Evolutionary conservation across 2,113 vertebrate species (phyloP).

Genomic region (Pachyramphus minor): DNA sequence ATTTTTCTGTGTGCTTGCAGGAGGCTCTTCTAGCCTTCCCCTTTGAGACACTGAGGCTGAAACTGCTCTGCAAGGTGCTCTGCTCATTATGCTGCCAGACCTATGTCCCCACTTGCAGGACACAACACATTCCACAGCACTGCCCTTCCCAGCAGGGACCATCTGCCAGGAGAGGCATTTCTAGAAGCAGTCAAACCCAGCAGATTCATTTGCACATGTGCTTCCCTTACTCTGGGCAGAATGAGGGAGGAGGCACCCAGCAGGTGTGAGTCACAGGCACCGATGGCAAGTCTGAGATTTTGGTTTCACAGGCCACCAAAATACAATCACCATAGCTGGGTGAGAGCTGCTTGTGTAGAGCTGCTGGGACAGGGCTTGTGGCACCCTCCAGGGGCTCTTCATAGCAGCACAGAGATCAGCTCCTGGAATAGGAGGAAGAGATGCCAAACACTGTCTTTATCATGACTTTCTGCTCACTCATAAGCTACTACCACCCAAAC

Average conservation of each 20-base stretch:
- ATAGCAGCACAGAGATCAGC: neutral
- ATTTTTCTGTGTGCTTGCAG: neutral
- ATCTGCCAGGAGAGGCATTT: neutral
- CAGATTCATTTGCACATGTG: neutral
- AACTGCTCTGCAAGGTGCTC: neutral
- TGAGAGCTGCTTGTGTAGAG: neutral
- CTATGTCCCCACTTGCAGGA: fast-evolving
- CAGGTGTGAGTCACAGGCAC: neutral
- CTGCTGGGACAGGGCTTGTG: neutral
- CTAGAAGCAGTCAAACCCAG: neutral
- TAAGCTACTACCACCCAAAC: neutral
- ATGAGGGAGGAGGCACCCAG: neutral
- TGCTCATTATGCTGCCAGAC: neutral
- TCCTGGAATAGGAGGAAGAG: neutral
- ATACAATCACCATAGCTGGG: neutral
- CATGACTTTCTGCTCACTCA: neutral
- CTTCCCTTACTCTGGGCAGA: neutral
- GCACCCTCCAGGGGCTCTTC: neutral
- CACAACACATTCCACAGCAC: fast-evolving
- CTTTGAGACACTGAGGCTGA: neutral
- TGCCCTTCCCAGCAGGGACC: neutral
- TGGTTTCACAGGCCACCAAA: neutral
- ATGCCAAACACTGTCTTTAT: neutral
- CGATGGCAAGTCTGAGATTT: neutral
- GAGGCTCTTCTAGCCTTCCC: neutral